Evolutionary conservation across 2,797 vertebrate species (phyloP).

Genomic region (Periparus ater): DNA sequence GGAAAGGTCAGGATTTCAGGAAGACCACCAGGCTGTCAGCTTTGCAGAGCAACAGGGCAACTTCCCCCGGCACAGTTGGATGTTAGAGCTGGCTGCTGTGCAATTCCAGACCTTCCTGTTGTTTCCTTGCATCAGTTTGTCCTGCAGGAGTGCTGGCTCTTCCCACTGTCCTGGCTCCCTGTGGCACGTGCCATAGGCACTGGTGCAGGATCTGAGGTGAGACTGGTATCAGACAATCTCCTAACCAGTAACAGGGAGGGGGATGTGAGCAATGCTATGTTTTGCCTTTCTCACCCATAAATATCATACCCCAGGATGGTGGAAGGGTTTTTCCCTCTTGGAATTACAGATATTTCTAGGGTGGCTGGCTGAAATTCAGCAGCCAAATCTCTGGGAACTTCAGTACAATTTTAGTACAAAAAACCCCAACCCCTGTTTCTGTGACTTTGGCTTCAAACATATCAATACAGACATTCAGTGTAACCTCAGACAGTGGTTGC

Average conservation of each 20-base stretch:
- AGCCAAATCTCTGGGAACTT: background rate
- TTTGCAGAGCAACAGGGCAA: background rate
- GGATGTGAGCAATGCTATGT: background rate
- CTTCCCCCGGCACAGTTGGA: background rate
- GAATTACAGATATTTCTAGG: background rate
- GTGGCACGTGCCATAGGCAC: background rate
- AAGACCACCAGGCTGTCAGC: background rate
- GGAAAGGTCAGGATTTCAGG: background rate
- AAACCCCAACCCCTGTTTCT: background rate
- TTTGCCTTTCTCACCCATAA: background rate
- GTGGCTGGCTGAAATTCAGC: background rate
- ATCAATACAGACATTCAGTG: background rate
- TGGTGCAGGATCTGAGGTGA: background rate
- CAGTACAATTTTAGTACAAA: background rate
- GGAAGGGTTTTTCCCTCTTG: background rate
- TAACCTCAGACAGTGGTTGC: background rate
- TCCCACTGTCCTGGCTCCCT: background rate
- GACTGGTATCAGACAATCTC: background rate
- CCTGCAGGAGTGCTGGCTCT: background rate
- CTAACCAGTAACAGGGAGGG: background rate
- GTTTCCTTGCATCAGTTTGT: background rate
- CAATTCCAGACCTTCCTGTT: background rate
- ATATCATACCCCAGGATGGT: rapidly evolving
- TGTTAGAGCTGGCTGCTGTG: background rate
- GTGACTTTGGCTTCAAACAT: background rate